Percentiles rank a stretch among this genome's conserved stretches.
These are phyloP conservation scores for Aporophyla nigra DNA, from an alignment of 2,888 invertebrate species.

Conservation along the genomic window DNA sequence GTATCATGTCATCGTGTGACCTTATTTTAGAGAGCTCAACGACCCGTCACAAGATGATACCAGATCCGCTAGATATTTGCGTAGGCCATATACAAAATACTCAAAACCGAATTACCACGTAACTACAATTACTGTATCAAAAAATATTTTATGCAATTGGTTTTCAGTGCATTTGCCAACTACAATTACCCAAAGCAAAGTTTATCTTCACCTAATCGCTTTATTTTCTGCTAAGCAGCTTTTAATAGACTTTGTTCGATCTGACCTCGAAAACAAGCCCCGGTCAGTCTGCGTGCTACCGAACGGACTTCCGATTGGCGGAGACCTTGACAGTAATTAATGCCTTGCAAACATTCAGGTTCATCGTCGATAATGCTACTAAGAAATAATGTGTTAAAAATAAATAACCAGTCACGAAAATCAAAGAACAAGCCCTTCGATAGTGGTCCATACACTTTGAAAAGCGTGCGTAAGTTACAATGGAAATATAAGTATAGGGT, in stretches of 20 bases:
- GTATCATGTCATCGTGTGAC: too few relatives aligned
- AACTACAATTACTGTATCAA: too few relatives aligned
- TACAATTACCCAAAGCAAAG: background rate
- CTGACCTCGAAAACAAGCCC: conserved; percentile 19
- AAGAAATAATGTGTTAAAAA: background rate
- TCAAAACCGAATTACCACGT: too few relatives aligned
- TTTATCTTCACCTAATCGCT: background rate
- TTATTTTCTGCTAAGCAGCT: conserved; percentile 7
- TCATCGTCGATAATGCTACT: background rate
- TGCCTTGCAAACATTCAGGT: background rate
- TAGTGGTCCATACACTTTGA: background rate
- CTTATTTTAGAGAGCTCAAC: too few relatives aligned
- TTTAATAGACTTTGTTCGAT: conserved; percentile 17
- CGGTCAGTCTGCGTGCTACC: conserved; percentile 8
- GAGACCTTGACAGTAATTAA: conserved; percentile 12
- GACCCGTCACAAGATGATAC: too few relatives aligned
- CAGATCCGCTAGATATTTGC: too few relatives aligned
- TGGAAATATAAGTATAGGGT: too few relatives aligned
- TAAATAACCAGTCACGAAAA: background rate
- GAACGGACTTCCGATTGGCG: background rate
- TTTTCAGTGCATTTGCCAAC: too few relatives aligned
- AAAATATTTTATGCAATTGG: too few relatives aligned
- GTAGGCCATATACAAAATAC: too few relatives aligned
- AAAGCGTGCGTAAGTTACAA: too few relatives aligned
- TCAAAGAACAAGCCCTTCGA: too few relatives aligned